A percentile compares a stretch with the other conserved stretches of the same genome.
Evolutionary conservation across 2,797 vertebrate genomes (phyloP).

Genomic region (Clarias pachynema): DNA sequence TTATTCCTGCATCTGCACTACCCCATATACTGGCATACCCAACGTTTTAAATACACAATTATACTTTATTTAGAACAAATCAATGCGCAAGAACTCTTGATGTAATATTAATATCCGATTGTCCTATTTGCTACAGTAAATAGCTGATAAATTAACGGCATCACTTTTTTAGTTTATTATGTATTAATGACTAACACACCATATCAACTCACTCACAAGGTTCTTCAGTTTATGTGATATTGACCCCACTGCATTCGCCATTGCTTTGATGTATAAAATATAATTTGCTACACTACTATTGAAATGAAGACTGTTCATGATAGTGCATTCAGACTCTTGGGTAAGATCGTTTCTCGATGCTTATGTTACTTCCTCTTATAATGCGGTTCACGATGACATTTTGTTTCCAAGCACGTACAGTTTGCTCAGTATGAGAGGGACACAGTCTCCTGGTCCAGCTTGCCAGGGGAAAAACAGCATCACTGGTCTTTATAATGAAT

Average conservation of each 20-base stretch:
- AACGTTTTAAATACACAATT: neutral
- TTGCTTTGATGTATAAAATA: neutral
- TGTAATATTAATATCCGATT: neutral
- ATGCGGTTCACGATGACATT: neutral
- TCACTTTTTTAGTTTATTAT: neutral
- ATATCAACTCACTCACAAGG: neutral
- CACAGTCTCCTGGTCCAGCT: conserved; percentile 12
- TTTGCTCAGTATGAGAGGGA: conserved; percentile 26
- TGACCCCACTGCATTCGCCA: neutral
- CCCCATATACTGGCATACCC: neutral
- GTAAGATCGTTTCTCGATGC: neutral
- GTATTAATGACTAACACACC: neutral
- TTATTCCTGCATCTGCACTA: neutral
- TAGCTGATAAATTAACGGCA: neutral
- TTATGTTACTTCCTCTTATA: neutral
- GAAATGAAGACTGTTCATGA: neutral
- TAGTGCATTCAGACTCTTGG: neutral
- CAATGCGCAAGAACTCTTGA: neutral
- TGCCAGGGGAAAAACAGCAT: conserved; percentile 32
- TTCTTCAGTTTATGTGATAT: no score
- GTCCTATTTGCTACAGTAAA: neutral
- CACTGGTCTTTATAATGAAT: conserved; percentile 64
- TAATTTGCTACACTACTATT: neutral
- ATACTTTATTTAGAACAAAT: neutral
- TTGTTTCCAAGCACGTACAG: conserved; percentile 19